Evolutionary conservation across 92 coral and sea anemone species (phyloP), one percentile per base, ranked within the genome.

Genomic region (Plumapathes pennacea): DNA sequence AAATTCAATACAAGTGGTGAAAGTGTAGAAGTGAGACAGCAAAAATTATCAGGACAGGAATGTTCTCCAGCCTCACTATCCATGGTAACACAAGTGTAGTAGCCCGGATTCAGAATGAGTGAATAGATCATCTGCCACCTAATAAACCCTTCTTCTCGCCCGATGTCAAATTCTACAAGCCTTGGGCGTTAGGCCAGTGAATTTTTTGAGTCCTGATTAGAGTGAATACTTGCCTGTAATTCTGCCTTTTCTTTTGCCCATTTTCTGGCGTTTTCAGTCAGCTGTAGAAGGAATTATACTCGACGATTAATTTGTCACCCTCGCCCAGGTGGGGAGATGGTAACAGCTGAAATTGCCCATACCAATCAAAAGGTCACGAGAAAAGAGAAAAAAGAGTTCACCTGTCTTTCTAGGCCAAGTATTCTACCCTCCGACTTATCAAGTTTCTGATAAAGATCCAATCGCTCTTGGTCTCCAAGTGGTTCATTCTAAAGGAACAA

Each of bases 201-300:
- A n/a, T n/a, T n/a, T n/a, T n/a, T n/a, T n/a, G n/a, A n/a, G n/a
- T n/a, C n/a, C n/a, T n/a, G n/a, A n/a, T n/a, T n/a, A n/a, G n/a
- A n/a, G n/a, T n/a, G n/a, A n/a, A n/a, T n/a, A 9, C 8, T 41
- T 22, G 81, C 97, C 96, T 91, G 97, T 11, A 91, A 33, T 4
- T 80, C 88, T 3, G 96, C 88, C 73, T 91, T 88, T 45, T 91
- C 97, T 64, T 82, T 88, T 3, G 97, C 97, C 97, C 97, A 91
- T 31, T 78, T 76, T 31, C 97, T 67, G 33, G 90, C 85, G 64
- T 80, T 91, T 17, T 91, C 91, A 46, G 88, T 71, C 57, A 91
- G 55, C 91, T 90, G 49, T 2, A 54, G 49, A 55, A 47, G 21
- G 23, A 38, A n/a, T n/a, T n/a, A n/a, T n/a, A n/a, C n/a, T n/a